phyloP scores from a whole-genome alignment of 2,797 vertebrate species.

The Pantherophis vulpinus region DNA sequence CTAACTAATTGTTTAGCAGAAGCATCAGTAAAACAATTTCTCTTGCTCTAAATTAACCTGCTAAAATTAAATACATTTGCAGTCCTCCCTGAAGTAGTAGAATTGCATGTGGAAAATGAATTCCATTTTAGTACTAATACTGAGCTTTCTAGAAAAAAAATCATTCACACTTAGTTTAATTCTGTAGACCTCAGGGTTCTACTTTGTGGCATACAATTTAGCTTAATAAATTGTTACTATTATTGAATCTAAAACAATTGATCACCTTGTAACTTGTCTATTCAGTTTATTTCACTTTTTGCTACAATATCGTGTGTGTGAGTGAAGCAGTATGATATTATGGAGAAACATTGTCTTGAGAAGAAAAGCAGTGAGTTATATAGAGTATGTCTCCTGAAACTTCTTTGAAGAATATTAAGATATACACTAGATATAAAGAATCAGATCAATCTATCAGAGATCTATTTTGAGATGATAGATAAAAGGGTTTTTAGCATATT shows the following conservation, averaged over 20 bases:
- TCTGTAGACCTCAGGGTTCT: not conserved
- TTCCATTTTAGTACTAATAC: not conserved
- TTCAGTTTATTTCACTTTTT: not conserved
- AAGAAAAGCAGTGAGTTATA: no score
- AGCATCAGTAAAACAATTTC: not conserved
- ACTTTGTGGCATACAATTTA: not conserved
- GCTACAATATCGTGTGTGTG: not conserved
- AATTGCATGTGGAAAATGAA: not conserved
- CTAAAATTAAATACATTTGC: not conserved
- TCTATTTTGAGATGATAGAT: not conserved
- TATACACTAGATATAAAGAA: not conserved
- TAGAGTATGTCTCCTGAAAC: not conserved
- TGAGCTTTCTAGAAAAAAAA: not conserved
- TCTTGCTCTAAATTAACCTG: not conserved
- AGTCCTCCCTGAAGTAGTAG: not conserved
- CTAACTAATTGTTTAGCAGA: not conserved
- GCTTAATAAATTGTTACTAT: not conserved
- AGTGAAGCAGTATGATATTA: no score
- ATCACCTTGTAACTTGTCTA: not conserved
- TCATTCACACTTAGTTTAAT: not conserved
- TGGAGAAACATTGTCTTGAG: not conserved
- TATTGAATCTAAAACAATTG: not conserved
- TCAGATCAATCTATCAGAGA: not conserved
- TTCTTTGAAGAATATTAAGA: not conserved
- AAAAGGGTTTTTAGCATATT: not conserved